Base-by-base conservation (phyloP, 1,140 invertebrate species). In the Mesaphorura yosii region DNA sequence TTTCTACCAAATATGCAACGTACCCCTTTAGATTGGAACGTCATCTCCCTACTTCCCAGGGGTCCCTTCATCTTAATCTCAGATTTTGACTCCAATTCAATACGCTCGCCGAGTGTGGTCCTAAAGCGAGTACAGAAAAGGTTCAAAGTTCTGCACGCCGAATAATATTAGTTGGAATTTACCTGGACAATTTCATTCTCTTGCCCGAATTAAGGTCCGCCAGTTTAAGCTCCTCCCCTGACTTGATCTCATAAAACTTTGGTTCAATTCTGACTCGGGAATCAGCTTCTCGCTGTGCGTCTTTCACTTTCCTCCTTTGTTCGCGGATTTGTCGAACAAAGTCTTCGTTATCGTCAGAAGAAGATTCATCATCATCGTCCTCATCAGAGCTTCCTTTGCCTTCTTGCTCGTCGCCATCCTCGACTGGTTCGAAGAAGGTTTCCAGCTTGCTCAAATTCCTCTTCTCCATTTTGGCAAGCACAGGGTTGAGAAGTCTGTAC, bases 401-500 rank as follows among this genome's bases (percentile, higher is more conserved):
- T 53, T 72, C 70, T 51, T 70, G 69, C 40, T 70, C 68, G 50
- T 64, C 58, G 40, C 51, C 58, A 17, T 58, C 19, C 63, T 67
- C 70, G 29, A 77, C 68, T 56, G 68, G 66, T 46, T 76, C 68
- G 69, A 76, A 75, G 53, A 75, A 68, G 48, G 62, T 66, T 75
- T 72, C 65, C 23, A 61, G 58, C 27, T 67, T 72, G 69, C 82
- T 81, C 52, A 75, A 71, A 64, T 77, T 78, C 2, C 68, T 70
- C 66, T 81, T 84, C 53, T 84, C 79, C 37, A 91, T 67, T 65
- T 84, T 82, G 29, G 88, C 84, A 17, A 94, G 72, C 17, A 92
- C 85, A 26, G 90, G 90, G 73, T 93, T 92, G n/a, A 94, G 68
- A 25, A 94, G 70, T 38, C 70, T 74, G 68, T 80, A 93, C 66